These are phyloP conservation scores for Orius insidiosus DNA, from an alignment of 1,140 invertebrate species.

Conservation along the genomic window DNA sequence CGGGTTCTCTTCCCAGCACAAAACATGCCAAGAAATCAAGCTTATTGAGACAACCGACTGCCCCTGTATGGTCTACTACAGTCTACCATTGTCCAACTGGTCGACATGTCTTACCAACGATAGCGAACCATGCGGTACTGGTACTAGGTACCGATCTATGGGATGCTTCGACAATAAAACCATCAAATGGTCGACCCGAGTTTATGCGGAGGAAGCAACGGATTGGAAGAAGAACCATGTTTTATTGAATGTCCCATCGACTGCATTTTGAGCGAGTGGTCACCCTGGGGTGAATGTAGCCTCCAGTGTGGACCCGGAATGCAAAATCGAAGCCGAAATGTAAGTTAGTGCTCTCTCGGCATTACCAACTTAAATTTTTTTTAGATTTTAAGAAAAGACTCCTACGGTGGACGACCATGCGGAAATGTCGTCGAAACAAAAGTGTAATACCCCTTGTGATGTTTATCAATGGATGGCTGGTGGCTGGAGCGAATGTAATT, in stretches of 20 bases:
- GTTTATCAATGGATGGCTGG: conserved; percentile 27
- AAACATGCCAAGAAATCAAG: conserved; percentile 19
- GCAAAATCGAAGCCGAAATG: conserved; percentile 24
- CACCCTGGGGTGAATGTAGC: conserved; percentile 34
- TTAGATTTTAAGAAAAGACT: conserved; percentile 15
- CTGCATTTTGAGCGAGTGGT: conserved; percentile 43
- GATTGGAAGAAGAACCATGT: conserved; percentile 36
- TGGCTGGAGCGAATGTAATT: conserved; percentile 33
- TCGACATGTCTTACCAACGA: conserved; percentile 28
- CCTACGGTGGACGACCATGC: conserved; percentile 27
- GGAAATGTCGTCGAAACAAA: conserved; percentile 25
- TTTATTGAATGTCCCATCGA: conserved; percentile 42
- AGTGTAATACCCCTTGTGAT: conserved; percentile 26
- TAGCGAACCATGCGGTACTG: conserved; percentile 27
- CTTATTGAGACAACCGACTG: conserved; percentile 26
- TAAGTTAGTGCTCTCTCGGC: too few species aligned
- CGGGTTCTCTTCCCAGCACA: conserved; percentile 18
- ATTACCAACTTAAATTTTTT: conserved; percentile 7
- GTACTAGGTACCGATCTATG: conserved; percentile 25
- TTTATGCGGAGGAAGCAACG: conserved; percentile 24
- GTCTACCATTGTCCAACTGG: conserved; percentile 27
- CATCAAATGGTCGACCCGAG: conserved; percentile 26
- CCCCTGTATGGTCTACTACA: conserved; percentile 26
- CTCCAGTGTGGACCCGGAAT: conserved; percentile 30
- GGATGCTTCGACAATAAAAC: conserved; percentile 26